phyloP scores from a whole-genome alignment of 2,113 vertebrate species.

The Setophaga petechia region DNA sequence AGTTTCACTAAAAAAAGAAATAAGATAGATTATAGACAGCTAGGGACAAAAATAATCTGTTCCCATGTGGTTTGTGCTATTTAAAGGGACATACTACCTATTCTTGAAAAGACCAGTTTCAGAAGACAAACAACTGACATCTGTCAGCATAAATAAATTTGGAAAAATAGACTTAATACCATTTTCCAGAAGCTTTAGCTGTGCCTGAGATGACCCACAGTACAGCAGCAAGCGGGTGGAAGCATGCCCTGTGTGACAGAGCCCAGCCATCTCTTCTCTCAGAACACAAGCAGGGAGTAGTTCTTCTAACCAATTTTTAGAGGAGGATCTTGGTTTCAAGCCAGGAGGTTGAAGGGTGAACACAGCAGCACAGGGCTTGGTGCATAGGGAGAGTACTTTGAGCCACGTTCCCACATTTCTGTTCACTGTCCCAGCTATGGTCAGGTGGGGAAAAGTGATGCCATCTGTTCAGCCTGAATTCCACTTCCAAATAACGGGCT shows the following conservation, averaged over 20 bases:
- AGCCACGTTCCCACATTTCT: neutral
- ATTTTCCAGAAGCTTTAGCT: neutral
- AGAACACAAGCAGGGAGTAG: neutral
- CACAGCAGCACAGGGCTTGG: neutral
- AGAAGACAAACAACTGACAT: conserved; percentile 10
- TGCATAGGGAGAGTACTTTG: neutral
- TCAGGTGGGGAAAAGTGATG: neutral
- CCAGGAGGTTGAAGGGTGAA: neutral
- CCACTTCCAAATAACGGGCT: neutral
- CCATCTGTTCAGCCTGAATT: neutral
- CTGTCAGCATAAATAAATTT: neutral
- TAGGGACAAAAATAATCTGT: conserved; percentile 49
- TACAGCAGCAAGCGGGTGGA: neutral
- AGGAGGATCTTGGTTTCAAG: neutral
- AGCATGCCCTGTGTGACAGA: fast-evolving
- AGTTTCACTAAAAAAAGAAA: neutral
- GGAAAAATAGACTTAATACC: neutral
- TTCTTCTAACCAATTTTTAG: neutral
- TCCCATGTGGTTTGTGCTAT: conserved; percentile 7
- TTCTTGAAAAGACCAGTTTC: conserved; percentile 13
- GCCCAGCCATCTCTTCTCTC: neutral
- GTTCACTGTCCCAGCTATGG: neutral
- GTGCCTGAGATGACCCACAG: neutral
- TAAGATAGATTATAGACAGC: conserved; percentile 17
- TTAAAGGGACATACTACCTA: conserved; percentile 47